These are phyloP conservation scores for Ctenopoma multispine DNA, from an alignment of 2,797 vertebrate genomes.

Conservation along the genomic window DNA sequence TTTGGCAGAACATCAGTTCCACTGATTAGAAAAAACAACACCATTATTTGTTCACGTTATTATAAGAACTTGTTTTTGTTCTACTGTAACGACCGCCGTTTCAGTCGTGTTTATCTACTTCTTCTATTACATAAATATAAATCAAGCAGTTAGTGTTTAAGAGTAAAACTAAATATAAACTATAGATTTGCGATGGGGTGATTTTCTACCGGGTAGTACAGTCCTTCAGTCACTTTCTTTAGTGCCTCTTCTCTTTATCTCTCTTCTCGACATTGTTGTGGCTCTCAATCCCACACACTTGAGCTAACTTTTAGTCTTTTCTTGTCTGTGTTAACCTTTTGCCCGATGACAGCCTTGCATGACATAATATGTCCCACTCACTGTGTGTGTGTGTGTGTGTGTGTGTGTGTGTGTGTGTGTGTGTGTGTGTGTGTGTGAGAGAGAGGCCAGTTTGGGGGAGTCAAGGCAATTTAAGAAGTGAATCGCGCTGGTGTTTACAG, in stretches of 20 bases:
- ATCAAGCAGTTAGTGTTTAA: no score
- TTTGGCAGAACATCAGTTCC: background rate
- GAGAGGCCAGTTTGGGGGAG: conserved; percentile 20
- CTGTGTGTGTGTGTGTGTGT: conserved; percentile 13
- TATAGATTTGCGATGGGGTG: no score
- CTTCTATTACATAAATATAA: no score
- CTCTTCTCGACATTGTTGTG: conserved; percentile 16
- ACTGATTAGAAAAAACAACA: background rate
- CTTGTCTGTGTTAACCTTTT: conserved; percentile 62
- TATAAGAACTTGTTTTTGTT: background rate
- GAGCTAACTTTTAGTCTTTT: conserved; percentile 41
- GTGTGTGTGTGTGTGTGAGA: background rate
- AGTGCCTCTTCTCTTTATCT: conserved; percentile 40
- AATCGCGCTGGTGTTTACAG: conserved; percentile 2
- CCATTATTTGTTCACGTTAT: background rate
- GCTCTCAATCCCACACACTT: conserved; percentile 62
- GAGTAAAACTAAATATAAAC: no score
- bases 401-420: conserved; percentile 18
- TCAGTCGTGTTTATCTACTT: no score
- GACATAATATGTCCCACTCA: conserved; percentile 55
- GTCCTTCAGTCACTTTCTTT: background rate
- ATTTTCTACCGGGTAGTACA: no score
- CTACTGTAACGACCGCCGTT: background rate
- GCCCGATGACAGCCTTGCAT: conserved; percentile 64
- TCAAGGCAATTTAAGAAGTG: conserved; percentile 30